Evolutionary conservation across 2,797 vertebrate genomes (phyloP), one percentile per base, ranked within the genome.

Genomic region (Amblyopsis hoosieri): DNA sequence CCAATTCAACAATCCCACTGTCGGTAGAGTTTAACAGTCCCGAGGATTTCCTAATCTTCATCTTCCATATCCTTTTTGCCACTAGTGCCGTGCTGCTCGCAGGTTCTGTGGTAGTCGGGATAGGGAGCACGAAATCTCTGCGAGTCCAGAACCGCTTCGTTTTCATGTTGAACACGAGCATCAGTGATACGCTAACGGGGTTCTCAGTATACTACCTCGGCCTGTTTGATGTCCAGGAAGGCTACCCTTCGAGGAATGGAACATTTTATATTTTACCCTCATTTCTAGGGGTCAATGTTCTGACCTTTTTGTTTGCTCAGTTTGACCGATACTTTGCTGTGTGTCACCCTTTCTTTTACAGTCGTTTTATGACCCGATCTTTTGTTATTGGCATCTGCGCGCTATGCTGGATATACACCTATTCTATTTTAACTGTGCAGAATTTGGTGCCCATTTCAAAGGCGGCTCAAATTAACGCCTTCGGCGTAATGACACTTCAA

Each of bases 151-250:
- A 93, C 86, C 90, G 93, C 1, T 94, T 94, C 15, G 76, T 93
- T 13, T 94, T 94, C 78, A 93, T 94, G 91, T 75, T 94, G 48
- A 94, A 94, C 84, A 94, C 93, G 5, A 93, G 93, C 87, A 81
- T 93, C 64, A 92, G 93, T 29, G 93, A 94, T 87, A 92, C 91
- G 1, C 78, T 93, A 58, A 93, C 93, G 49, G 93, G 93, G 9
- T 79, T 90, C 56, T 92, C 91, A 0, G 91, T 89, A 50, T 94
- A 90, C 69, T 94, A 94, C 64, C 85, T 91, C 17, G 93, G 92
- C 64, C 86, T 94, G 9, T 94, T 94, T 56, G 92, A 94, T 64
- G 92, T 93, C 15, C 88, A 92, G 1, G 92, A 94, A 75, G 92
- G 92, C 5, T 93, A 90, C 42, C 91, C 92, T 1, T 92, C 91